Conservation (phyloP, 2,797 vertebrate species). For the Dendrocincla tyrannina region DNA sequence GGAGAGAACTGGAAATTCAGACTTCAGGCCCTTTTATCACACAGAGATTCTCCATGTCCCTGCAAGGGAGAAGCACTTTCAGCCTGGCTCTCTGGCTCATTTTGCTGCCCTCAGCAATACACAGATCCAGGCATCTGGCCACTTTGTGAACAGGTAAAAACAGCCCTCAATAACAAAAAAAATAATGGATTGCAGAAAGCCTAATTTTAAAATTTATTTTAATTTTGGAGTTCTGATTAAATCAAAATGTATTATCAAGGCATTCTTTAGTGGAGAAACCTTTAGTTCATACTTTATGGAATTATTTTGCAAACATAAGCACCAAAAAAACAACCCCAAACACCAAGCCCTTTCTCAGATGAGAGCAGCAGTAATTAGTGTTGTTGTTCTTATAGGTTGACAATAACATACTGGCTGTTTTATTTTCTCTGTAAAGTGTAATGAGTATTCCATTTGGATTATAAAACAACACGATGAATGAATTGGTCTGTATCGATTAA, state of each 20-base stretch:
- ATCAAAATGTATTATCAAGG: background rate
- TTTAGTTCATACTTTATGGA: background rate
- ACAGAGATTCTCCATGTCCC: accelerated
- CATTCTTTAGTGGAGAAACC: background rate
- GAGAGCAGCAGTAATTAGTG: background rate
- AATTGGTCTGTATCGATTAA: constrained; percentile 61
- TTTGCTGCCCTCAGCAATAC: background rate
- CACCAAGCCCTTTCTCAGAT: background rate
- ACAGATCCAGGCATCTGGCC: background rate
- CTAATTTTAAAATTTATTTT: background rate
- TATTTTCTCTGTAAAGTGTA: constrained; percentile 32
- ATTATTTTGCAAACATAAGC: background rate
- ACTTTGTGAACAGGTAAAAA: background rate
- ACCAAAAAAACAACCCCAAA: accelerated
- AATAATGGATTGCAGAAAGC: accelerated
- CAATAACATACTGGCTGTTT: constrained; percentile 6
- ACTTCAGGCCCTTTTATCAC: accelerated
- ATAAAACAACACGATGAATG: constrained; percentile 42
- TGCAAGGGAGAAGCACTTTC: accelerated
- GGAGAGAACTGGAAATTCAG: background rate
- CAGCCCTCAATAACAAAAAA: background rate
- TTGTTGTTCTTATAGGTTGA: background rate
- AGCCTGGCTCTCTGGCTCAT: accelerated
- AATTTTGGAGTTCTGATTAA: background rate
- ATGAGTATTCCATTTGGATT: constrained; percentile 45